Base-by-base conservation (phyloP, 2,113 vertebrate genomes). In the Embiotoca jacksoni region DNA sequence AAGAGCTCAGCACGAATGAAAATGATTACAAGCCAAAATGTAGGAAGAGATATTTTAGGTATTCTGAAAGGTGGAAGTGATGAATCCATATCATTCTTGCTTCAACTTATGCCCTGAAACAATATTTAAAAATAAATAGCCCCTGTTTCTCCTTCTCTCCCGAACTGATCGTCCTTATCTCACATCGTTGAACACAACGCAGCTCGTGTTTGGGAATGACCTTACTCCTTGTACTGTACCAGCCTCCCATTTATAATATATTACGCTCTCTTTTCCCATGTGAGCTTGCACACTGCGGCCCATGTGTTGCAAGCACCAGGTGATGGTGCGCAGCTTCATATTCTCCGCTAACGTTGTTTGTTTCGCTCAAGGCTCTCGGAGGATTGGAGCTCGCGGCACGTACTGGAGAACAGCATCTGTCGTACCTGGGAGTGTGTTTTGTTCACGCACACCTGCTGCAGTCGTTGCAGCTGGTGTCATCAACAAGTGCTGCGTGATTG, bases 201-300 rank as follows among this genome's bases (percentile, higher is more conserved):
- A 31, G 61, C 60, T 44, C 57, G 30, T 84, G 80, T 87, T 35
- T 63, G 39, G 50, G 55, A 70, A 47, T 78, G 69, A 84, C 85
- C 77, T 67, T 81, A 77, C 60, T 82, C 50, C 67, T 64, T 73
- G 62, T 50, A 53, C 53, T 32, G n/a, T 73, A 55, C 82, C 81
- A 77, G n/a, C 65, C 62, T 60, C 65, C 62, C 37, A 46, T 68
- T 69, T 64, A 54, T 59, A 70, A 78, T 54, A 62, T 57, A 88
- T 83, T 56, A 55, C 81, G 83, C 64, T 59, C 30, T 61, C 14
- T 46, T 63, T 68, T 80, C 81, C 76, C 57, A 14, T 71, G 73
- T 63, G 78, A 72, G 52, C 41, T 66, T 39, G n/a, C 46, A 63
- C 65, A 66, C 13, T 5, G 35, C 39, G 69, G 50, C 61, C 69